Evolutionary conservation across 2,797 vertebrate species (phyloP).

Genomic region (Eospalax fontanierii): DNA sequence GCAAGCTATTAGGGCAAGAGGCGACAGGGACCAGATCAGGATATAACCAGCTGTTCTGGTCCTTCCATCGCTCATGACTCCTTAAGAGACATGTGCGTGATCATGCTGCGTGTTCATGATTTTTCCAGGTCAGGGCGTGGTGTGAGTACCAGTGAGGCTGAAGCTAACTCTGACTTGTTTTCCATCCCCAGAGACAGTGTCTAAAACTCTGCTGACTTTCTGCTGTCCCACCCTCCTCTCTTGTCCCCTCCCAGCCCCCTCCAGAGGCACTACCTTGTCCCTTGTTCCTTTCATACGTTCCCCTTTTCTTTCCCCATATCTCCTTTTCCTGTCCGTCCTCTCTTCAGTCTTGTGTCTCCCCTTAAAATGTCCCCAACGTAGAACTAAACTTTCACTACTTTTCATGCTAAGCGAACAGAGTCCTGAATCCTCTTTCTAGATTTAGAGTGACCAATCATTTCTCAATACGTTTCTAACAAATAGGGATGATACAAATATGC

Average conservation of each 20-base stretch:
- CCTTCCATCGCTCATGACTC: neutral
- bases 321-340: too few relatives aligned
- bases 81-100: slow-evolving; percentile 5
- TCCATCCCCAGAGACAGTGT: neutral
- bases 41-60: neutral
- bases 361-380: slow-evolving; percentile 1
- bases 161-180: neutral
- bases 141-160: neutral
- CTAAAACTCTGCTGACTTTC: neutral
- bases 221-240: neutral
- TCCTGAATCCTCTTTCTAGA: neutral
- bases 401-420: neutral
- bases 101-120: neutral
- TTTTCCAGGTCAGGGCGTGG: neutral
- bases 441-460: slow-evolving; percentile 37
- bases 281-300: too few relatives aligned
- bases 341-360: neutral
- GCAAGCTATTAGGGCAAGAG: neutral
- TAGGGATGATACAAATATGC: neutral
- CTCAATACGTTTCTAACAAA: neutral
- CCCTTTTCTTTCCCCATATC: neutral
- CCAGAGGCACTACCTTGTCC: too few relatives aligned
- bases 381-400: slow-evolving; percentile 17
- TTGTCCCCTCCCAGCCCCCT: neutral
- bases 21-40: neutral